Base-by-base conservation (phyloP, 2,113 vertebrate genomes). In the Calyptommatus sinebrachiatus region DNA sequence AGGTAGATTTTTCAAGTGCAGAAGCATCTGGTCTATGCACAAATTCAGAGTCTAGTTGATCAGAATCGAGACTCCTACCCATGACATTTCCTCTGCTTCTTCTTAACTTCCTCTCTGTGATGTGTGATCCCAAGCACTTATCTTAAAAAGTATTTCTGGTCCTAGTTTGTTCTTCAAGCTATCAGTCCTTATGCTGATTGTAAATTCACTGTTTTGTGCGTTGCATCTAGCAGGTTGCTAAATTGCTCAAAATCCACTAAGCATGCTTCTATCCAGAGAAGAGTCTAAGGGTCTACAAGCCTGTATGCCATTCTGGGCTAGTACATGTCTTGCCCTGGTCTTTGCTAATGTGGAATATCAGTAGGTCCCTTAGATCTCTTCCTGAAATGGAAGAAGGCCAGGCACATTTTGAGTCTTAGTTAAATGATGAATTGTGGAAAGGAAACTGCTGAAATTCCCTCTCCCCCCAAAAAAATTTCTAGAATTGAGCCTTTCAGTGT, bases 401-500 rank as follows among this genome's bases (percentile, higher is more conserved):
- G 5, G 35, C 35, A 5, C 35, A 41, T 41, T 41, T 41, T 41
- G 35, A 41, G 35, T 41, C 50, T 0, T 0, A 81, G 67, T n/a
- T 71, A 71, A 45, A 9, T 76, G 28, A 35, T 1, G 45, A 80
- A 53, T 16, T 31, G 35, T 46, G 71, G 69, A 73, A 71, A 45
- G 68, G 78, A 84, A 18, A 10, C 7, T 10, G 4, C n/a, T 31
- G 8, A 20, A 29, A 57, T 73, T 31, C 79, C 4, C 75, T 41
- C n/a, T n/a, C n/a, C n/a, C n/a, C 35, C 35, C 35, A 41, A 65
- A 82, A 86, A 79, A 78, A 77, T 81, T 87, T 76, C 29, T 82
- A 83, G 89, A 85, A 89, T 41, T 75, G 84, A 77, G 73, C 46
- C 48, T 65, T 75, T 76, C 0, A 61, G 78, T 85, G 80, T 88